Evolutionary conservation across 2,113 vertebrate genomes (phyloP).

Genomic region (Pelodiscus sinensis): DNA sequence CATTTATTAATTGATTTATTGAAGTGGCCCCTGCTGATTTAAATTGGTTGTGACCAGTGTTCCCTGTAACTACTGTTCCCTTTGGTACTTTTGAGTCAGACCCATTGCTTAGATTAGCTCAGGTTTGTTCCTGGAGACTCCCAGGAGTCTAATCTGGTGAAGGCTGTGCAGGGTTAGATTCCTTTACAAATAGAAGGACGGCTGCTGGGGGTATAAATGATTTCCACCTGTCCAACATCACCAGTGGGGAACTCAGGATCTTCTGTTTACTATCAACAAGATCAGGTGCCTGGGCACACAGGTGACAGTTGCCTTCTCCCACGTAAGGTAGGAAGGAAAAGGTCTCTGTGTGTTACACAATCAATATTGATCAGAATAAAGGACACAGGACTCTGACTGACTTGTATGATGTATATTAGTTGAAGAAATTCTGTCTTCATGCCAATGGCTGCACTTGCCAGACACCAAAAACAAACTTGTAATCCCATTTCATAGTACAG

Average conservation of each 20-base stretch:
- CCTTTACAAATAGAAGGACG: neutral
- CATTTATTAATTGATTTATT: no score
- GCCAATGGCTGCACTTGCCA: neutral
- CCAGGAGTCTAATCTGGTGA: neutral
- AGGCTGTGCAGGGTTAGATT: neutral
- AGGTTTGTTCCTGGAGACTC: neutral
- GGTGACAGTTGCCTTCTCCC: neutral
- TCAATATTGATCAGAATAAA: neutral
- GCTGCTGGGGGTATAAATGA: neutral
- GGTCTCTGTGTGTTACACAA: neutral
- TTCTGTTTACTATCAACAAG: neutral
- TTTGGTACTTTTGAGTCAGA: neutral
- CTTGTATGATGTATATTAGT: neutral
- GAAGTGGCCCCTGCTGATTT: no score
- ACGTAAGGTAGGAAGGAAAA: neutral
- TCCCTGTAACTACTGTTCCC: no score
- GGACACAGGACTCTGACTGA: conserved; percentile 12
- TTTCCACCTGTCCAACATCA: neutral
- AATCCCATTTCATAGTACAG: conserved; percentile 1
- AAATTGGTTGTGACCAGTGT: no score
- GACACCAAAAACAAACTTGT: conserved; percentile 19
- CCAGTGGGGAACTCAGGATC: neutral
- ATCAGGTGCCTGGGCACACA: neutral
- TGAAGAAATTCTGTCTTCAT: neutral
- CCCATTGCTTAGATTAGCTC: neutral